A percentile compares a stretch with the other conserved stretches of the same genome.
Evolutionary conservation across 1,140 invertebrate species (phyloP).

Genomic region (Pachyrhynchus sulphureomaculatus): DNA sequence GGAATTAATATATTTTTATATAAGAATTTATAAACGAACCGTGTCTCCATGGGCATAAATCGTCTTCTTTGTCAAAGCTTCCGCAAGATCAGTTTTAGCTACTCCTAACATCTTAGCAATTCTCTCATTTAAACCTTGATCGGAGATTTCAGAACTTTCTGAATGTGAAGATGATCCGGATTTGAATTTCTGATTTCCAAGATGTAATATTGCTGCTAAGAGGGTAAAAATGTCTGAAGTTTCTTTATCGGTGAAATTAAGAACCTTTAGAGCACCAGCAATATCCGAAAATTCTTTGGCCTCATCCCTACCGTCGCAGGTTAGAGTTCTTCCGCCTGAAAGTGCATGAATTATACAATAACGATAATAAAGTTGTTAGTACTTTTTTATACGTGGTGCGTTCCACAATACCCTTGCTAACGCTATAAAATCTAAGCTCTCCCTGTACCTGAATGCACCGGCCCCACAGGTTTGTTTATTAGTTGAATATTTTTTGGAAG

Average conservation of each 20-base stretch:
- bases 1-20: too few species aligned
- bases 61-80: conserved; percentile 82
- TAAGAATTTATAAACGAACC: conserved; percentile 34
- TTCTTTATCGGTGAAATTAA: conserved; percentile 84
- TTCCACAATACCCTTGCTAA: too few species aligned
- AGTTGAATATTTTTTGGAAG: too few species aligned
- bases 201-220: conserved; percentile 80
- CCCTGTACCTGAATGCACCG: too few species aligned
- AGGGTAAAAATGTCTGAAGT: conserved; percentile 81
- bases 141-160: conserved; percentile 77
- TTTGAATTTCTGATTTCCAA: conserved; percentile 89
- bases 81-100: conserved; percentile 65
- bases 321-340: conserved; percentile 51
- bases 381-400: conserved; percentile 43
- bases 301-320: conserved; percentile 82
- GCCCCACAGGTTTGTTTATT: too few species aligned
- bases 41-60: conserved; percentile 84
- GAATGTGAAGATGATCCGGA: conserved; percentile 72
- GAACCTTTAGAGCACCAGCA: conserved; percentile 85
- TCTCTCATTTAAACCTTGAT: conserved; percentile 63
- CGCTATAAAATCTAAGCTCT: too few species aligned
- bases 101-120: conserved; percentile 73
- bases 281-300: conserved; percentile 83
- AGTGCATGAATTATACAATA: not conserved
- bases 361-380: not conserved